Base-by-base conservation (phyloP, 2,113 vertebrate genomes). In the Turnix velox region DNA sequence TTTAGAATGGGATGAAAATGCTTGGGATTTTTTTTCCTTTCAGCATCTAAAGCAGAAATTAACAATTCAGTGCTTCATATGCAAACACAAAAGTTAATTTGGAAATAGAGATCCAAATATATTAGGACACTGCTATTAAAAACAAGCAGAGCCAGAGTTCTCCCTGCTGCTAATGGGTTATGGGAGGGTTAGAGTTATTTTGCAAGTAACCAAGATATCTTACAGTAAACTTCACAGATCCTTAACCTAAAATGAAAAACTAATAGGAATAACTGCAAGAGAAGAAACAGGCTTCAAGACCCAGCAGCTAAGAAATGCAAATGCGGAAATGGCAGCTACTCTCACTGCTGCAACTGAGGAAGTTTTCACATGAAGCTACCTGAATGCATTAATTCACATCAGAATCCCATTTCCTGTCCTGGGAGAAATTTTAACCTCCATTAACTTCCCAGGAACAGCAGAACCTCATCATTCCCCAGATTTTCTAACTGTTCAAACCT, bases 161-260 rank as follows among this genome's bases (percentile, higher is more conserved):
- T 71, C n/a, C n/a, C 22, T 65, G 28, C 33, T 59, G 14, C 33
- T 42, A 39, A 33, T 0, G 14, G 24, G 23, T 49, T 55, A 62
- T 0, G 0, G 33, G 14, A 40, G 14, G 28, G 23, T 43, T 42
- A 39, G 25, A 65, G 49, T 57, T 2, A 0, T 37, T 72, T 43
- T 35, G 42, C 54, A 92, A 45, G 42, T 67, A 73, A 52, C 12
- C 51, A 76, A 40, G 22, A 13, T 22, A 17, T 31, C 16, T 31
- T 9, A 31, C 12, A 81, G 52, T 13, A 73, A 77, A 68, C 18
- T n/a, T 68, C 78, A 23, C 16, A 51, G 9, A 28, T 30, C 22
- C n/a, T 27, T 28, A 17, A 76, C 25, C 37, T 59, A 45, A 57
- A 48, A 45, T n/a, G 45, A 90, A 79, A 59, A 48, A 31, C 10